phyloP scores from a whole-genome alignment of 2,888 invertebrate genomes.

The Neoaliturus tenellus region DNA sequence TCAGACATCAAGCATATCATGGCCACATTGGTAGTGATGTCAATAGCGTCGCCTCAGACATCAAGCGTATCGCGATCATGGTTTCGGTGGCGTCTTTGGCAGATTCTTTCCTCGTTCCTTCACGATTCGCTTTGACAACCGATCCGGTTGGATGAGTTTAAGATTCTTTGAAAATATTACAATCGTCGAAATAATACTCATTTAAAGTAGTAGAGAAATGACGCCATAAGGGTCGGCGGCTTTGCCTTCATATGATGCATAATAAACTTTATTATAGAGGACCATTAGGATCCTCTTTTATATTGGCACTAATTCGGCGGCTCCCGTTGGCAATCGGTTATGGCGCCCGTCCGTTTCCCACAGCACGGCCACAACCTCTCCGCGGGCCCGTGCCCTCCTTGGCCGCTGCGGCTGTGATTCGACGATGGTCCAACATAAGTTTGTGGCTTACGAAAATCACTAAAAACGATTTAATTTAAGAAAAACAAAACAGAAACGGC shows the following conservation, averaged over 20 bases:
- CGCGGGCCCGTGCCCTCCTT: neutral
- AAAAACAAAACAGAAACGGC: too few relatives aligned
- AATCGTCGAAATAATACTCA: slow-evolving; percentile 47
- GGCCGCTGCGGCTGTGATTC: neutral
- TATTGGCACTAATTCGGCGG: slow-evolving; percentile 52
- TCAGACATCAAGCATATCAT: too few relatives aligned
- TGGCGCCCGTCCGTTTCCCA: slow-evolving; percentile 12
- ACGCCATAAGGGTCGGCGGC: slow-evolving; percentile 22
- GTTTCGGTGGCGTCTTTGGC: neutral
- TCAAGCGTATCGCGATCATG: neutral
- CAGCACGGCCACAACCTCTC: neutral
- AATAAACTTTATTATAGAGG: slow-evolving; percentile 39
- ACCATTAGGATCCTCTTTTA: slow-evolving; percentile 43
- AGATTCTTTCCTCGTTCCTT: slow-evolving; percentile 28
- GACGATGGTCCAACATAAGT: too few relatives aligned
- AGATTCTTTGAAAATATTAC: slow-evolving; percentile 41
- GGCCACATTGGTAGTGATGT: too few relatives aligned
- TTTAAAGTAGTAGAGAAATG: slow-evolving; percentile 38
- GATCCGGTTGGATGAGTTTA: slow-evolving; percentile 45
- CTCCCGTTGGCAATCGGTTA: slow-evolving; percentile 41
- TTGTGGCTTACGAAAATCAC: too few relatives aligned
- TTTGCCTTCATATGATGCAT: slow-evolving; percentile 29
- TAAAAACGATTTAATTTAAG: too few relatives aligned
- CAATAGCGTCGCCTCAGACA: too few relatives aligned
- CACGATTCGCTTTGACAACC: slow-evolving; percentile 34